phyloP scores from a whole-genome alignment of 2,113 vertebrate genomes.

The Paedocypris sp. region DNA sequence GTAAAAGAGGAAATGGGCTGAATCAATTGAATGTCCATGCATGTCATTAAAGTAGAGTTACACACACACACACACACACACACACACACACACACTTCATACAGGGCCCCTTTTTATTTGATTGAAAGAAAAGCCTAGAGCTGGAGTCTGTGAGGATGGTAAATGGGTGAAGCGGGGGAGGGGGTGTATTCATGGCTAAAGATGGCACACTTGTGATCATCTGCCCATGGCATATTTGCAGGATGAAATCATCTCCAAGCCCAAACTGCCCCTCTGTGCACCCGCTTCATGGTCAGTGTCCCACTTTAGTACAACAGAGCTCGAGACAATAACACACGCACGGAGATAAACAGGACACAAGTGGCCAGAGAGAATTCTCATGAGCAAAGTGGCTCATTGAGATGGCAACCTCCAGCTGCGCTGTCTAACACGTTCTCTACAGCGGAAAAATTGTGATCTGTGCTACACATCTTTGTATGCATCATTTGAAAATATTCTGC shows the following conservation, averaged over 20 bases:
- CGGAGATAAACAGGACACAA: not conserved
- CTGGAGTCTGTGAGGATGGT: conserved; percentile 6
- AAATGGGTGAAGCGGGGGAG: not conserved
- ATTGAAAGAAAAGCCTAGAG: not conserved
- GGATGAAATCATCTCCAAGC: conserved; percentile 46
- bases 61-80: conserved; percentile 1
- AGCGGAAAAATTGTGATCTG: not conserved
- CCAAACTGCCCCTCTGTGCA: conserved; percentile 20
- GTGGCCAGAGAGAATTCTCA: not conserved
- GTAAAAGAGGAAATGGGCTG: no score
- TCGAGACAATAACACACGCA: not conserved
- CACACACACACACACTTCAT: not conserved
- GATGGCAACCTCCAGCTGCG: conserved; percentile 2
- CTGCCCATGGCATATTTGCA: conserved; percentile 37
- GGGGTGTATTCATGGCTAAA: conserved; percentile 2
- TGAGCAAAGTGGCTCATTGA: not conserved
- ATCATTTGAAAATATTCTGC: not conserved
- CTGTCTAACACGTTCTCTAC: not conserved
- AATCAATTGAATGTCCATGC: not conserved
- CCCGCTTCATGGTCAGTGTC: conserved; percentile 16
- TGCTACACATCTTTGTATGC: not conserved
- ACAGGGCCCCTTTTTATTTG: not conserved
- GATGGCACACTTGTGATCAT: conserved; percentile 36
- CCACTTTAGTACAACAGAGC: conserved; percentile 19
- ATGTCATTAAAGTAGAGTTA: not conserved